Evolutionary conservation across 2,797 vertebrate genomes (phyloP), one percentile per base, ranked within the genome.

Genomic region (Nannoperca obscura): DNA sequence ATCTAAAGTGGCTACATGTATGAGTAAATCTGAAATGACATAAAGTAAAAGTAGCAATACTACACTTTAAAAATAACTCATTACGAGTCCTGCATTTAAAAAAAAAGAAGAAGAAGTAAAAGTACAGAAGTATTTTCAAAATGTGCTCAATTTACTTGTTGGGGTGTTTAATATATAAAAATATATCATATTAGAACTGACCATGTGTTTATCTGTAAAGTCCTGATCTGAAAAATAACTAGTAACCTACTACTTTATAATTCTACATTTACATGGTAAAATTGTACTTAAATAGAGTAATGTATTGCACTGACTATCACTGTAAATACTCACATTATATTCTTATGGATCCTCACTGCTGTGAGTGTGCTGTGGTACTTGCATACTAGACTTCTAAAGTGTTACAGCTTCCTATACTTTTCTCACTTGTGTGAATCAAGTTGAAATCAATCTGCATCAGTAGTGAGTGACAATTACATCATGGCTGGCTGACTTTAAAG

Each of bases 261-360:
- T 30, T 22, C 13, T n/a, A n/a, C n/a, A n/a, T n/a, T n/a, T n/a
- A n/a, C n/a, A n/a, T n/a, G n/a, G n/a, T n/a, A n/a, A 61, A 40
- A 32, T 1, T 42, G 38, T 17, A 27, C 20, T 49, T 20, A 13
- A 20, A 46, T 32, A 12, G 19, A 27, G 44, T 32, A 62, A 62
- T 50, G 20, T 50, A 2, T 50, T 38, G 64, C 53, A 34, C 3
- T 71, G 19, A 4, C 12, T 32, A 22, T 63, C 8, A 44, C 24
- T 52, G 11, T 52, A 40, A 12, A 24, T 64, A 72, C 34, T 58
- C 17, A 53, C 14, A 71, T 58, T 9, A 38, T 54, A n/a, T 34
- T 3, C 15, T 42, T 11, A 30, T 47, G 5, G 2, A 0, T 24
- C 7, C 7, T 44, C 38, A 24, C 13, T 40, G n/a, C 22, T 36